Evolutionary conservation across 2,888 invertebrate species (phyloP), one percentile per base, ranked within the genome.

Genomic region (Zootermopsis nevadensis): DNA sequence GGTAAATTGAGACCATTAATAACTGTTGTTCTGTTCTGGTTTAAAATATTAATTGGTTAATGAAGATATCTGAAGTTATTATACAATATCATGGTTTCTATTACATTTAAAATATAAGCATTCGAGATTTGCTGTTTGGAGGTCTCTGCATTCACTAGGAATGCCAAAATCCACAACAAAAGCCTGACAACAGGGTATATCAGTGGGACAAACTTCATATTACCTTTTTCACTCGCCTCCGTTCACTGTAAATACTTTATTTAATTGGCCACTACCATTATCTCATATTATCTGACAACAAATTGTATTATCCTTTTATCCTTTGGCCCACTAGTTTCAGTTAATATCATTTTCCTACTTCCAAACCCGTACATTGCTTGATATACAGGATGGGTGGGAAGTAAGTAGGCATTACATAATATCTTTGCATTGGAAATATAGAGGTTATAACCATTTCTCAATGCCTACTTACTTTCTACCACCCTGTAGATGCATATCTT

Each of bases 101-200:
- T n/a, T n/a, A n/a, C n/a, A n/a, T n/a, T n/a, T n/a, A n/a, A n/a
- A n/a, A 48, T 27, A n/a, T 60, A 22, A 15, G 1, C n/a, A 12
- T 60, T 60, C n/a, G n/a, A n/a, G 60, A 27, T 8, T 60, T 27
- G 8, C 8, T 60, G n/a, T 60, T 60, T 60, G 60, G 60, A 60
- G 60, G n/a, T 7, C 10, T 60, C 60, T 60, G 60, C n/a, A 27
- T 60, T 6, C 1, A 19, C 48, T 15, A 48, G 19, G 19, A 12
- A 3, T 19, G 48, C 48, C 19, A 27, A n/a, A 60, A 27, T 6
- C n/a, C 80, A 66, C 60, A 80, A 38, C 38, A 60, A 31, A 80
- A 79, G 82, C 82, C 82, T 82, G 19, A 48, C 24, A 31, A 82
- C 76, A 82, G 82, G 82, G 82, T 82, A 82, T 15, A 42, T n/a